Evolutionary conservation across 1,140 invertebrate species (phyloP), one percentile per base, ranked within the genome.

Genomic region (Drosophila baimaii): DNA sequence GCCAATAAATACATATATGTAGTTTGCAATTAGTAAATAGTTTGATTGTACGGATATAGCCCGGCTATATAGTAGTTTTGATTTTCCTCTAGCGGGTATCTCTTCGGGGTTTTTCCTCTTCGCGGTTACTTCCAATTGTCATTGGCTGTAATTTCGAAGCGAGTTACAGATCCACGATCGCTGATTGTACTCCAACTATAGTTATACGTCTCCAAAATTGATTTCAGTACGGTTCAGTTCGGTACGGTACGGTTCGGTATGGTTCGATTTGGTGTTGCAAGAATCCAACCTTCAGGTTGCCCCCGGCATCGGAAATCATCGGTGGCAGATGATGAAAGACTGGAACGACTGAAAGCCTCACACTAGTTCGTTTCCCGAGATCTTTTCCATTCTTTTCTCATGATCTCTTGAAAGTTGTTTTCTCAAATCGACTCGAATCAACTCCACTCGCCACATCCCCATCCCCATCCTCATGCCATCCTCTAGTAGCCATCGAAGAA

Each of bases 21-120:
- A 31, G 73, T 17, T 23, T 23, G 77, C 66, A 84, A 84, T 84
- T 80, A 73, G 81, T 77, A 51, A 65, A 80, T 73, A 41, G 41
- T 71, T 57, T 65, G 65, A 69, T 69, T 27, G 46, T 10, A 23
- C 47, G 17, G 13, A 33, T 54, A 54, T 15, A 23, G 41, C 17
- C 19, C 9, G 19, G 29, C 17, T 33, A 51, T 51, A 51, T 51
- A 51, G 47, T 51, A 51, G 47, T 51, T 51, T 51, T 0, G 49
- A 8, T 52, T 19, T 52, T 35, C 29, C 29, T 15, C 19, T 51
- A n/a, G 21, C 21, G 43, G 43, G 0, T 44, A 23, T 27, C 9
- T 3, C 17, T n/a, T 9, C 13, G 23, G 15, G 43, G 12, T 23
- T 13, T 51, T 39, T 39, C n/a, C 23, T n/a, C 25, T 27, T 12